Base-by-base conservation (phyloP, 2,888 invertebrate genomes). In the Eupithecia centaureata region DNA sequence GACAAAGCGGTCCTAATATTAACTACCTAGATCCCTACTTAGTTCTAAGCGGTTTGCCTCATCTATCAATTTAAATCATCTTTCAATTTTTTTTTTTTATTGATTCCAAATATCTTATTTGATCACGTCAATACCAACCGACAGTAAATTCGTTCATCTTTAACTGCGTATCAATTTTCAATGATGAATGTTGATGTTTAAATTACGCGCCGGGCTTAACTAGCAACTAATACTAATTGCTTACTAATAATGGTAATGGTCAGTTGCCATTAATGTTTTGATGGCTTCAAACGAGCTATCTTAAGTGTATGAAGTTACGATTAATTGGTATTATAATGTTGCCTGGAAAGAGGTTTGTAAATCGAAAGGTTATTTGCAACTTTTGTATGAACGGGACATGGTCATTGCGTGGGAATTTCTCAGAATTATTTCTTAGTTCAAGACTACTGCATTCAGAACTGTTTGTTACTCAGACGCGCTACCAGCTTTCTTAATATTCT, bases 91-190 rank as follows among this genome's bases (percentile, higher is more conserved):
- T n/a, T n/a, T n/a, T n/a, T n/a, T n/a, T n/a, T n/a, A n/a, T n/a
- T n/a, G n/a, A 60, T 77, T 52, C 27, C 74, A 77, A 73, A 70
- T 59, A 51, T 38, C n/a, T n/a, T n/a, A n/a, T n/a, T n/a, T 69
- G 67, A 67, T 76, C 72, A 62, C 69, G 65, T 68, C 67, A 68
- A 77, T 75, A 80, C 57, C 77, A 81, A 80, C 76, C 78, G 73
- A 80, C 79, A 77, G 81, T 82, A 79, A 78, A 82, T 81, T 80
- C 70, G 82, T 81, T 80, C 74, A 77, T 76, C 67, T 74, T 76
- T 74, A 73, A 72, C 65, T 58, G 65, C 72, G 59, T 78, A 80
- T 82, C 76, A 72, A 77, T 75, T 80, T 78, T 80, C 78, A 81
- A 81, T 80, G 56, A 77, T 78, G 76, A 54, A 73, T 51, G 58